Evolutionary conservation across 2,888 invertebrate species (phyloP).

Genomic region (Lissonota sp.): DNA sequence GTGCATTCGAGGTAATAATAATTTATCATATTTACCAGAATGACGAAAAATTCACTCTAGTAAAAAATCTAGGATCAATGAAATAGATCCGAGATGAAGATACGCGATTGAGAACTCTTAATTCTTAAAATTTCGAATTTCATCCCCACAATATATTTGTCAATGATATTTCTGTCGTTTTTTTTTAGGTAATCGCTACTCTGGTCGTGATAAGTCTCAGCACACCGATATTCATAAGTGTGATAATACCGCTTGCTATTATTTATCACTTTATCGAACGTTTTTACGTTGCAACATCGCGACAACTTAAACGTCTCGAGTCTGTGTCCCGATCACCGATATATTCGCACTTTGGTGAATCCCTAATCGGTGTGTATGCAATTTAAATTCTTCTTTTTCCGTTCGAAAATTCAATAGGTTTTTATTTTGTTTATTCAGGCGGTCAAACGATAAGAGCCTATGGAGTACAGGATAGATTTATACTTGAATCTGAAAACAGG

Average conservation of each 20-base stretch:
- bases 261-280: constrained; percentile 95
- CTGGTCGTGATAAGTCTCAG: constrained; percentile 94
- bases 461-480: constrained; percentile 91
- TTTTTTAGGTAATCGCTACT: constrained; percentile 92
- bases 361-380: constrained; percentile 89
- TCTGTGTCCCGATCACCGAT: constrained; percentile 98
- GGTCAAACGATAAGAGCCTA: constrained; percentile 95
- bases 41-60: not conserved
- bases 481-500: constrained; percentile 93
- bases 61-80: not conserved
- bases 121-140: not conserved
- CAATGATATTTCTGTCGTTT: not conserved
- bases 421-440: constrained; percentile 74
- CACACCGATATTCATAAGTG: constrained; percentile 92
- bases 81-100: too few species aligned
- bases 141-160: too few species aligned
- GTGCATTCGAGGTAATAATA: constrained; percentile 91
- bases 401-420: not conserved
- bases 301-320: constrained; percentile 97
- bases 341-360: constrained; percentile 98
- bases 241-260: constrained; percentile 92
- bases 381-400: not conserved
- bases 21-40: constrained; percentile 45
- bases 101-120: too few species aligned
- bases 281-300: constrained; percentile 96